Evolutionary conservation across 2,113 vertebrate species (phyloP), one percentile per base, ranked within the genome.

Genomic region (Puma concolor): DNA sequence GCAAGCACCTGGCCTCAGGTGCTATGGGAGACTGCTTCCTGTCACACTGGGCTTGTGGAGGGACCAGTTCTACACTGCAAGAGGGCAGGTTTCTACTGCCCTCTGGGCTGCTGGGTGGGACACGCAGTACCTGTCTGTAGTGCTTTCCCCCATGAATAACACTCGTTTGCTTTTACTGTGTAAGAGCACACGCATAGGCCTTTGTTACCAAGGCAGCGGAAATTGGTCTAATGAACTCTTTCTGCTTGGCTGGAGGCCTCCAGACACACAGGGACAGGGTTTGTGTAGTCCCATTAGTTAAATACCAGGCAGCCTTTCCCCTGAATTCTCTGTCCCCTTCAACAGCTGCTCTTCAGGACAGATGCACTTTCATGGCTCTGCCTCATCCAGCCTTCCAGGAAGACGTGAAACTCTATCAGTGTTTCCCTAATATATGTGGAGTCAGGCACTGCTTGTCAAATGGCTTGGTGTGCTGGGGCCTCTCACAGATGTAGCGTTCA

Each of bases 181-280:
- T 19, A 54, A 79, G 90, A 21, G 33, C 1, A 15, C 94, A 93
- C 1, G 21, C n/a, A 10, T 77, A 89, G 19, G 77, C 57, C 25
- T 95, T 97, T 93, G 96, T 96, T 98, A n/a, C 85, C 95, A 87
- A 91, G 92, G 96, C 19, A 33, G 93, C 44, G 41, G 94, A 97
- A 97, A 84, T 97, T 97, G 97, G 97, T 63, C 67, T 93, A 64
- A 89, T 95, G 92, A 97, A 96, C 95, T 96, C 77, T 91, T 97
- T 95, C 95, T 97, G 69, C 0, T 0, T 87, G 93, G 60, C 96
- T 92, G 71, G 81, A 60, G 88, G 91, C 97, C 3, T 29, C 12
- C 50, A 74, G 88, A 36, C 29, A 94, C 95, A 82, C n/a, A 79
- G 66, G 50, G 87, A 17, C 17, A 25, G 88, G 38, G 72, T 98